phyloP scores from a whole-genome alignment of 2,888 invertebrate species.

The Adelphocoris suturalis region DNA sequence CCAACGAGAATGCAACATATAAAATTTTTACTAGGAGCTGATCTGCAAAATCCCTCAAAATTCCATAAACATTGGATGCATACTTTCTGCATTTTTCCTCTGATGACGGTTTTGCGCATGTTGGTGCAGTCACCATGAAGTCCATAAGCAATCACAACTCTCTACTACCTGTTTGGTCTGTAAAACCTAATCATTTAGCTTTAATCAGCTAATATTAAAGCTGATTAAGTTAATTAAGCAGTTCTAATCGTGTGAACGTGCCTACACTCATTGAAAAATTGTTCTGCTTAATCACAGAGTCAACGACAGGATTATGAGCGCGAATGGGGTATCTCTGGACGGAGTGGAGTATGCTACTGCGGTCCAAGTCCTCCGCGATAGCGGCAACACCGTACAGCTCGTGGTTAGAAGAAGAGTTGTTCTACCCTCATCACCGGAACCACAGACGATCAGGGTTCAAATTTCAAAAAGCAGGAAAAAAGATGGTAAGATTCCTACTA shows the following conservation, averaged over 20 bases:
- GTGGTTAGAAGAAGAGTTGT: conserved; percentile 91
- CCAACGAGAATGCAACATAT: no score
- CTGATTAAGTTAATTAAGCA: no score
- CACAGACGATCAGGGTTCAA: conserved; percentile 88
- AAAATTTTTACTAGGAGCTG: no score
- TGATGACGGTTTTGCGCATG: no score
- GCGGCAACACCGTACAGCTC: conserved; percentile 92
- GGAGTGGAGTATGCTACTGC: conserved; percentile 98
- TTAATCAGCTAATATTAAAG: no score
- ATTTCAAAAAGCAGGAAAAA: conserved; percentile 96
- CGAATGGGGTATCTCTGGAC: conserved; percentile 96
- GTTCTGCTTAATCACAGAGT: conserved; percentile 83
- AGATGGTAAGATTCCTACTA: conserved; percentile 84
- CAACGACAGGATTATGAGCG: conserved; percentile 97
- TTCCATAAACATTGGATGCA: no score
- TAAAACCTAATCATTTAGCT: no score
- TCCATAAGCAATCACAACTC: no score
- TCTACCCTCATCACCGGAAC: conserved; percentile 79
- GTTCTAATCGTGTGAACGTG: background rate
- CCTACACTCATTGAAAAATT: background rate
- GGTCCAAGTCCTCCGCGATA: conserved; percentile 93
- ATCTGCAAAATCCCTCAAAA: no score
- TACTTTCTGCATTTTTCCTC: no score
- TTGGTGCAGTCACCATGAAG: no score
- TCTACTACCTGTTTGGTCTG: no score